Base-by-base conservation (phyloP, 1,140 invertebrate species). In the Notospermus geniculatus region DNA sequence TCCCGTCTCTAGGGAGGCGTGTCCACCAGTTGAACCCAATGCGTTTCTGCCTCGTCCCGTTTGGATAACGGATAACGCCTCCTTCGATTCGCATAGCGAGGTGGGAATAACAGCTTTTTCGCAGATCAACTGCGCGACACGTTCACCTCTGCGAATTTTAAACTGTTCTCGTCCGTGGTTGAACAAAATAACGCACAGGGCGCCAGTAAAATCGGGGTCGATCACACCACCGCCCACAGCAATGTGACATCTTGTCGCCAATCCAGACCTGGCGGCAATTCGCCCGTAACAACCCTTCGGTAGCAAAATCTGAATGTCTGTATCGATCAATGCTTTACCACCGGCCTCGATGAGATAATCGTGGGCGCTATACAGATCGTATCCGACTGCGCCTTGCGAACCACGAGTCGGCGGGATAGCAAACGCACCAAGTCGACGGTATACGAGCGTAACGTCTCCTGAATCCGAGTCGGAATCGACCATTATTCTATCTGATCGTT, bases 141-240 rank as follows among this genome's bases (percentile, higher is more conserved):
- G 85, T 77, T 99, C 96, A 11, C 97, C 97, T 73, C 86, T 87
- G 5, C 79, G 79, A 0, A 86, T 80, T 80, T 66, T 28, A 72
- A 79, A 62, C 57, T 64, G 62, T 57, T 81, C 76, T 54, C 92
- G 87, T 1, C 88, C 87, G 75, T 95, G 92, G 79, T 99, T 98
- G 78, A 97, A 98, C 2, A 99, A 74, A 17, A 98, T 87, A 0
- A 99, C 91, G 41, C 93, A 92, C 29, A 99, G 82, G 78, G 95
- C 92, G 5, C 96, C 97, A 68, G 95, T 86, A 74, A 93, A 96
- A 76, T 97, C 94, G 78, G 89, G 87, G 82, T 97, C 94, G 53
- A 97, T 88, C 0, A 97, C 94, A 53, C 94, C n/a, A n/a, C n/a
- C 89, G 68, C 95, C 96, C 71, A 98, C 92, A 85, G 99, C 95